Evolutionary conservation across 23 tunicate genomes (phyloP).

Genomic region (Oikopleura dioica): DNA sequence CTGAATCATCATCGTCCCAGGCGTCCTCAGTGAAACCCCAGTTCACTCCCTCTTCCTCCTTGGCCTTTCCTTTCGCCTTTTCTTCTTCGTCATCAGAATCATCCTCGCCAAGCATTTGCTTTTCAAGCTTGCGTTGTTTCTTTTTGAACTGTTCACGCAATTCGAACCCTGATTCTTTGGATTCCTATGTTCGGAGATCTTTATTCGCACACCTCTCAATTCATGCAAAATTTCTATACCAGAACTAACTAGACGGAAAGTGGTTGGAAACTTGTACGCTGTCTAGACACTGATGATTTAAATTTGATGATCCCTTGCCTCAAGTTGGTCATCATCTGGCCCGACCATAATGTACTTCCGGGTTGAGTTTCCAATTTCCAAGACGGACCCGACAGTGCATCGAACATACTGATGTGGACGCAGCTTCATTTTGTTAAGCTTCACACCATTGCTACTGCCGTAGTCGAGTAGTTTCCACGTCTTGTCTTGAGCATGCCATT

Average conservation of each 20-base stretch:
- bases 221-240: too few species aligned
- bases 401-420: not conserved
- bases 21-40: conserved; percentile 77
- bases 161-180: not conserved
- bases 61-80: not conserved
- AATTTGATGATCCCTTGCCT: too few species aligned
- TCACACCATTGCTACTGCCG: not conserved
- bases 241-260: too few species aligned
- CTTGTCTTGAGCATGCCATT: not conserved
- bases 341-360: not conserved
- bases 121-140: conserved; percentile 35
- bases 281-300: too few species aligned
- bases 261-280: too few species aligned
- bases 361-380: not conserved
- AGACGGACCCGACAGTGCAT: not conserved
- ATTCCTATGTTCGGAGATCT: too few species aligned
- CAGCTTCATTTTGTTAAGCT: not conserved
- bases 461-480: not conserved
- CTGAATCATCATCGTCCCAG: not conserved
- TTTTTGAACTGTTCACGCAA: not conserved
- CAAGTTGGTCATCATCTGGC: not conserved
- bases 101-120: conserved; percentile 84
- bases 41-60: conserved; percentile 30
- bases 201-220: too few species aligned
- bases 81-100: conserved; percentile 34